Conservation (phyloP, 2,113 vertebrate species). For the Pseudorasbora parva region DNA sequence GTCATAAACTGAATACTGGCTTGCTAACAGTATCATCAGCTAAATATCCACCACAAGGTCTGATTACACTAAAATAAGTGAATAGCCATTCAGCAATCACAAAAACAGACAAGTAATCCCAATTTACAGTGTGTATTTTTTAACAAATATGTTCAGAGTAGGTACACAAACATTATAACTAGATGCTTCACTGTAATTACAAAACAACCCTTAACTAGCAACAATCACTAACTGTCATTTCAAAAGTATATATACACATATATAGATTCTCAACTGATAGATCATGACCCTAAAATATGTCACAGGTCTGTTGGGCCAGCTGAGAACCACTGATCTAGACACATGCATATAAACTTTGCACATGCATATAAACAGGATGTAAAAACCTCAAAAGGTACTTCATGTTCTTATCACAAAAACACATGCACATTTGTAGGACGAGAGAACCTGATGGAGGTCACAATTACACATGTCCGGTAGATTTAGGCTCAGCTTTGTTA, state of each 20-base stretch:
- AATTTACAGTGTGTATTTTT: not conserved
- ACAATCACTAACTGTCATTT: not conserved
- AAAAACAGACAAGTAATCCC: not conserved
- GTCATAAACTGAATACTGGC: not conserved
- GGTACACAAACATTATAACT: too few relatives aligned
- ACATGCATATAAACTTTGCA: not conserved
- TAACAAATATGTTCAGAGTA: too few relatives aligned
- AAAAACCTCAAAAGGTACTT: conserved; percentile 21
- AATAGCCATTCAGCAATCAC: not conserved
- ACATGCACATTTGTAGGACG: not conserved
- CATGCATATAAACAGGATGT: not conserved
- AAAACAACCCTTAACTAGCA: not conserved
- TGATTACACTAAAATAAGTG: not conserved
- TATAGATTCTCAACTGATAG: too few relatives aligned
- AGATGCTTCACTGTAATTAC: not conserved
- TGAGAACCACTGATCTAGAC: conserved; percentile 8
- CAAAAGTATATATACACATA: too few relatives aligned
- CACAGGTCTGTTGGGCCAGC: not conserved
- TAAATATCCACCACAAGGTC: not conserved
- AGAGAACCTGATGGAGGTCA: conserved; percentile 12
- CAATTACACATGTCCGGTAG: conserved; percentile 6
- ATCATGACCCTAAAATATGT: not conserved
- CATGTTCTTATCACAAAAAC: conserved; percentile 6
- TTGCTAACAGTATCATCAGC: not conserved
- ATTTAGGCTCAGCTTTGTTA: conserved; percentile 20